These are phyloP conservation scores for Dermatemys mawii DNA, from an alignment of 2,113 vertebrate genomes.

Conservation along the genomic window DNA sequence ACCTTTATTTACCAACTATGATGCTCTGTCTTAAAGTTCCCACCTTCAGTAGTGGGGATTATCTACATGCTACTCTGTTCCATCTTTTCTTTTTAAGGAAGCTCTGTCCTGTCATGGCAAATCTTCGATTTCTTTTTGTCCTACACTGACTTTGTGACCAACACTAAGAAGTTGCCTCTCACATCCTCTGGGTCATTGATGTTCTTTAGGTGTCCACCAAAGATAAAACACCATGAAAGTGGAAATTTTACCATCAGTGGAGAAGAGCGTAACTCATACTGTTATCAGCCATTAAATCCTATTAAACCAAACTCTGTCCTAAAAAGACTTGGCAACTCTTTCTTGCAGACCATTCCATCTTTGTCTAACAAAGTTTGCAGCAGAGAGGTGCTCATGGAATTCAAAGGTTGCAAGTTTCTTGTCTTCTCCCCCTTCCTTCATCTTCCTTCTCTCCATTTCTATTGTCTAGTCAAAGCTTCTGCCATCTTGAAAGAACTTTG, in stretches of 20 bases:
- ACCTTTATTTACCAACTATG: neutral
- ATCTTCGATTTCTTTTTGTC: neutral
- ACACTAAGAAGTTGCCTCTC: neutral
- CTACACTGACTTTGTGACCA: neutral
- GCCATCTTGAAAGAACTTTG: neutral
- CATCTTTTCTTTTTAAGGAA: neutral
- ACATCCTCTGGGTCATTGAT: neutral
- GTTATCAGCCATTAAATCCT: neutral
- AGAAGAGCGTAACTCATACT: neutral
- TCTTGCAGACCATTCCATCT: conserved; percentile 20
- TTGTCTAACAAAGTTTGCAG: conserved; percentile 27
- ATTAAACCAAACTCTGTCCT: neutral
- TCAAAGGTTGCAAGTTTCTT: neutral
- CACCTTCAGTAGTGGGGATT: neutral
- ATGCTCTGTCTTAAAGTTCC: neutral
- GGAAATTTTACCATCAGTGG: neutral
- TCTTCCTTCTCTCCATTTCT: neutral
- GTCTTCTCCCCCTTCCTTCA: neutral
- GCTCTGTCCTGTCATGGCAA: rapidly evolving
- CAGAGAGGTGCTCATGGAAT: conserved; percentile 30
- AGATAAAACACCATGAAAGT: neutral
- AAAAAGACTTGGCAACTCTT: conserved; percentile 22
- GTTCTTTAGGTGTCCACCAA: neutral
- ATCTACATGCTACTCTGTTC: neutral
- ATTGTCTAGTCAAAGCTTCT: conserved; percentile 7